These are phyloP conservation scores for Kuschelorhynchus macadamiae DNA, from an alignment of 2,888 invertebrate genomes.

Conservation along the genomic window DNA sequence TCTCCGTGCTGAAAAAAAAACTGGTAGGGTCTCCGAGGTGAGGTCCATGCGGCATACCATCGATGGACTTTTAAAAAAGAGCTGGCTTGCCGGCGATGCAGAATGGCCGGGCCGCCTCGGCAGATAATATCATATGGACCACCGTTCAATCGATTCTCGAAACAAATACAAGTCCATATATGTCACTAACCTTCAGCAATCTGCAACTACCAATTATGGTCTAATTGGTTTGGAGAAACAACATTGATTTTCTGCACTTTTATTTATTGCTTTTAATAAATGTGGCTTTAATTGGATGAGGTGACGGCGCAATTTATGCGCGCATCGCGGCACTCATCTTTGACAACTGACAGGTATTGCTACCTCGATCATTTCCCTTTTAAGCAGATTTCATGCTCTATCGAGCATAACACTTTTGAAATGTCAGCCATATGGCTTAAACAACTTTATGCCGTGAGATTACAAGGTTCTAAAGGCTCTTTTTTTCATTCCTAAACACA, in stretches of 20 bases:
- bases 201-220: slow-evolving; percentile 69
- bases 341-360: slow-evolving; percentile 17
- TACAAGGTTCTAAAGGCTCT: too few relatives aligned
- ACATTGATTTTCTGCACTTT: slow-evolving; percentile 68
- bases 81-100: slow-evolving; percentile 52
- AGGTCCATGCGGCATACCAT: slow-evolving; percentile 47
- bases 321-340: slow-evolving; percentile 1
- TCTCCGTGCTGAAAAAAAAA: slow-evolving; percentile 25
- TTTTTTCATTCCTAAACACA: too few relatives aligned
- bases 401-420: too few relatives aligned
- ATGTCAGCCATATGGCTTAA: too few relatives aligned
- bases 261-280: slow-evolving; percentile 66
- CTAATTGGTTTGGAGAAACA: slow-evolving; percentile 70
- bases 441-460: too few relatives aligned
- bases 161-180: slow-evolving; percentile 69
- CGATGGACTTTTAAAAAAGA: slow-evolving; percentile 42
- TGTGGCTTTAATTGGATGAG: slow-evolving; percentile 61
- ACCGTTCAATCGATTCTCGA: slow-evolving; percentile 67
- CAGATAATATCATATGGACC: slow-evolving; percentile 66
- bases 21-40: slow-evolving; percentile 37
- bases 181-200: slow-evolving; percentile 68
- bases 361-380: not conserved
- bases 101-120: slow-evolving; percentile 55
- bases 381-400: not conserved
- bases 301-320: slow-evolving; percentile 47